Evolutionary conservation across 1,140 invertebrate genomes (phyloP), one percentile per base, ranked within the genome.

Genomic region (Drosophila mojavensis): DNA sequence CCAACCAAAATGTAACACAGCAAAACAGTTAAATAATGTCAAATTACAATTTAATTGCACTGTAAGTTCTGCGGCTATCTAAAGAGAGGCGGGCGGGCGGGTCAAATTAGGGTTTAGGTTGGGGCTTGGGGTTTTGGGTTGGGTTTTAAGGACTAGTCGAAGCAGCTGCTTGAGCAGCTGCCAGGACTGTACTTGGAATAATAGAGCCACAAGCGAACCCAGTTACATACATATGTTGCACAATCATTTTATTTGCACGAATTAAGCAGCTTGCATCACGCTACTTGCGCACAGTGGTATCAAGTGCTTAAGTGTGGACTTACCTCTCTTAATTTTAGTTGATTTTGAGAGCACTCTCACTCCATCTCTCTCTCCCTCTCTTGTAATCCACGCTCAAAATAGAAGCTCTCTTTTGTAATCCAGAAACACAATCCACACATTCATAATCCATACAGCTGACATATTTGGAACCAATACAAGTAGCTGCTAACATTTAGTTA

Each of bases 241-340:
- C 77, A 88, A 88, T 88, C 77, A 89, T 88, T 88, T 88, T 88
- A 88, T 88, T 88, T 88, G 84, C 80, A 78, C 69, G 69, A 88
- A 89, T 88, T 88, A 88, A 89, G 69, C 79, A 88, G 48, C 66
- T 79, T 51, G 48, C 62, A 60, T 61, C 65, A 50, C 45, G 43
- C 62, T 68, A 39, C 45, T 43, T 41, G 41, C n/a, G 64, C 60
- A 86, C 83, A 73, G 79, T 83, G 78, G 50, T 20, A 15, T 11
- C 6, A 43, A 5, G 1, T n/a, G 5, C 13, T 2, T 11, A 0
- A 3, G 2, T 4, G 3, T 0, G 11, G 36, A 39, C 36, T 39
- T 13, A 39, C 36, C 36, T 39, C 33, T 33, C 28, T 30, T 5
- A 30, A 9, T 9, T 7, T 3, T 33, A 33, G 7, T 2, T 33